Base-by-base conservation (phyloP, 1,140 invertebrate genomes). In the Aphaenogaster ashmeadi region DNA sequence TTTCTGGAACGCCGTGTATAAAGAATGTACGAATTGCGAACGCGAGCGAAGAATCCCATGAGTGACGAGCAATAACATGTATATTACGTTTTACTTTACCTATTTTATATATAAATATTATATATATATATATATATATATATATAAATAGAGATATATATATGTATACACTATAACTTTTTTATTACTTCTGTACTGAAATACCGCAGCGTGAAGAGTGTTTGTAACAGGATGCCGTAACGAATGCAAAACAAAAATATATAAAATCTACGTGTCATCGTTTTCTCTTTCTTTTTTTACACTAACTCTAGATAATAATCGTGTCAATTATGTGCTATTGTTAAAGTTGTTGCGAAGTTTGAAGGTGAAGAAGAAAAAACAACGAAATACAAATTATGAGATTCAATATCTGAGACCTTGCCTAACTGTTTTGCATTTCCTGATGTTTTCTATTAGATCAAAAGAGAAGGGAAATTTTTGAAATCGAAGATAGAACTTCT, bases 121-220 rank as follows among this genome's bases (percentile, higher is more conserved):
- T 81, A 81, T 50, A n/a, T 47, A 27, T 41, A 41, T 78, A 87
- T 81, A 81, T 81, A 81, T 50, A n/a, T 47, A 27, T 41, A 41
- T 78, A 87, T 88, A 89, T 74, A 79, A 60, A 79, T 69, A 90
- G 15, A 64, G 41, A 81, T 52, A 81, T 27, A 44, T 92, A 92
- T 92, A 92, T 93, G 88, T 89, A 89, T 90, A 93, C 87, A 88
- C 88, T 92, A 91, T 93, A 93, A 92, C 89, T 93, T 92, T 93
- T 93, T 93, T 93, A 92, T 93, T 92, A 92, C 54, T 90, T 86
- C 81, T 92, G 89, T 93, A 93, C 21, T 83, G 86, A 91, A 83
- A 87, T 89, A 89, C 81, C 85, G 87, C 89, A 56, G 88, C 72
- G 81, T 87, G 87, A 92, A 90, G 87, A 87, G 92, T 92, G 90